phyloP scores from a whole-genome alignment of 2,888 invertebrate genomes.

The Nebria salina region DNA sequence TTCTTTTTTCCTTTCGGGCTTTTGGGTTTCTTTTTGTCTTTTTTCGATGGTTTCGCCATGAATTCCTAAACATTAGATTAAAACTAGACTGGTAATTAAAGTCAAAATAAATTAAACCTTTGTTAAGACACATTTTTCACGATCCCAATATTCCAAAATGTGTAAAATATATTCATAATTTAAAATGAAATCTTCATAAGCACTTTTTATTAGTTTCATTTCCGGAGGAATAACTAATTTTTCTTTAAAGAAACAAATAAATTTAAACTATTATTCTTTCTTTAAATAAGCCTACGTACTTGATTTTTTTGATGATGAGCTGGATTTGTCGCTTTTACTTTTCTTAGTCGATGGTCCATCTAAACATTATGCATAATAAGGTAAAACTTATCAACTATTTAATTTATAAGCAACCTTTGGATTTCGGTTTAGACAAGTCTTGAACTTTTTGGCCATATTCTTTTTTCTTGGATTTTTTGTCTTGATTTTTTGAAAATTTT shows the following conservation, averaged over 20 bases:
- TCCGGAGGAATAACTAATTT: constrained; percentile 35
- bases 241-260: constrained; percentile 7
- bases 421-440: neutral
- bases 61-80: constrained; percentile 4
- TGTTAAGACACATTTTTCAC: constrained; percentile 15
- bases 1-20: constrained; percentile 8
- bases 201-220: constrained; percentile 50
- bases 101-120: constrained; percentile 16
- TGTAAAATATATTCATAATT: constrained; percentile 46
- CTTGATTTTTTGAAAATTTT: neutral
- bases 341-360: neutral
- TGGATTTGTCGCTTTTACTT: constrained; percentile 2
- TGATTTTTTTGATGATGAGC: constrained; percentile 14
- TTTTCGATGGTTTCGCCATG: constrained; percentile 15
- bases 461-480: neutral
- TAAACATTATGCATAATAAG: neutral
- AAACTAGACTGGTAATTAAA: neutral
- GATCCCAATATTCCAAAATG: constrained; percentile 47
- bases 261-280: neutral
- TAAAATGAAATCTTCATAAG: constrained; percentile 51
- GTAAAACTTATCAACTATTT: neutral
- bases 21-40: constrained; percentile 15
- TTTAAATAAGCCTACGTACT: neutral
- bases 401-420: no score
- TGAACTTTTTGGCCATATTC: neutral